These are phyloP conservation scores for Papilio protenor DNA, from an alignment of 2,888 invertebrate genomes.

Conservation along the genomic window DNA sequence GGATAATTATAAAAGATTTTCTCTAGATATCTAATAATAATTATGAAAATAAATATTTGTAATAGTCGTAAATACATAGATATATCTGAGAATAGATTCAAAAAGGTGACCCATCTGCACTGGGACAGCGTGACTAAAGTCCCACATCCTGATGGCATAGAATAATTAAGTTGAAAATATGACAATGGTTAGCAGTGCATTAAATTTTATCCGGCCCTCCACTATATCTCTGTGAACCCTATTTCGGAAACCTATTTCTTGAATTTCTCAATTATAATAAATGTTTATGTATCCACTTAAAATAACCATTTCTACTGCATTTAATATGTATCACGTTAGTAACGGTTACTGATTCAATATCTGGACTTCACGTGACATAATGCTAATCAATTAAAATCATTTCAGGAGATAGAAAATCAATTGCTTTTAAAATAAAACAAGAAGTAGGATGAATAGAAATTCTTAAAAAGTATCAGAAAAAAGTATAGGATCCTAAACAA, in stretches of 20 bases:
- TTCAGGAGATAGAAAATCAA: not conserved
- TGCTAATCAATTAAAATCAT: slow-evolving; percentile 28
- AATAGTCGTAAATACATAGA: too few relatives aligned
- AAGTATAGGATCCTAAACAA: too few relatives aligned
- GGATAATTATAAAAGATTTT: not conserved
- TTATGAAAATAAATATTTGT: not conserved
- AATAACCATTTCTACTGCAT: slow-evolving; percentile 16
- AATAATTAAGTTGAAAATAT: too few relatives aligned
- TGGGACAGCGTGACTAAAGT: too few relatives aligned
- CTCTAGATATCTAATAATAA: not conserved
- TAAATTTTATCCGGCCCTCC: not conserved
- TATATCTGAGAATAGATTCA: too few relatives aligned
- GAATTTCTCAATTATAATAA: slow-evolving; percentile 20
- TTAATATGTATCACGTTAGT: slow-evolving; percentile 19
- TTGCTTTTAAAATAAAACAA: not conserved
- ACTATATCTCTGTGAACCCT: not conserved
- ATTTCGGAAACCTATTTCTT: slow-evolving; percentile 10
- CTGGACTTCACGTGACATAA: slow-evolving; percentile 24
- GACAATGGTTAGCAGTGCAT: too few relatives aligned
- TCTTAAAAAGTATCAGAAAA: not conserved
- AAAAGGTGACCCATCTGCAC: too few relatives aligned
- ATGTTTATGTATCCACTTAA: slow-evolving; percentile 35
- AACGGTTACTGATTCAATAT: slow-evolving; percentile 20
- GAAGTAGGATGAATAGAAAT: not conserved
- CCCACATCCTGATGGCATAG: too few relatives aligned